Percentiles rank a stretch among this genome's conserved stretches.
These are phyloP conservation scores for Drosophila kanekoi DNA, from an alignment of 2,888 invertebrate species.

Conservation along the genomic window DNA sequence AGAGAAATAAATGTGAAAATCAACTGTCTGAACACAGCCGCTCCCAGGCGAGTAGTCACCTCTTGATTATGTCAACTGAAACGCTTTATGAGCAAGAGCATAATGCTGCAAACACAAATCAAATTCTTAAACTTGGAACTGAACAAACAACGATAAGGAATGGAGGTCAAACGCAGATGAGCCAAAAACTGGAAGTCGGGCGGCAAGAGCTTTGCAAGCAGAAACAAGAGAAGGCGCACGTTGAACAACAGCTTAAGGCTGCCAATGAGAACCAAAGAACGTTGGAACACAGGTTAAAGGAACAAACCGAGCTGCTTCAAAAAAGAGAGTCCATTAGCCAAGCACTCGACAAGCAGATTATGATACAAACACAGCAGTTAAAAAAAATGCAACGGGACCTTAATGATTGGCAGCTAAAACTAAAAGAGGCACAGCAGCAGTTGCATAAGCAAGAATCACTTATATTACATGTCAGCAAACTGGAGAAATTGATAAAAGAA, in stretches of 20 bases:
- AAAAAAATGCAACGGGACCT: background rate
- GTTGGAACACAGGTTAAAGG: conserved; percentile 3
- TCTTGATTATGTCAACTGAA: too few relatives aligned
- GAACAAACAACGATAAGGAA: background rate
- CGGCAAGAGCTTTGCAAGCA: background rate
- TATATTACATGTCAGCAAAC: background rate
- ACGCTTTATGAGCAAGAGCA: background rate
- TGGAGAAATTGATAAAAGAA: background rate
- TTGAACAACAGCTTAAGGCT: background rate
- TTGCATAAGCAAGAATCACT: background rate
- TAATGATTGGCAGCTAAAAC: background rate
- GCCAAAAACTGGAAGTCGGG: background rate
- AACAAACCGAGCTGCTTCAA: background rate
- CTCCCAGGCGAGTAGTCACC: too few relatives aligned
- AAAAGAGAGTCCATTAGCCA: background rate
- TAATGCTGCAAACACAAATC: too few relatives aligned
- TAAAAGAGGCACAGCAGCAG: background rate
- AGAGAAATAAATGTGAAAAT: too few relatives aligned
- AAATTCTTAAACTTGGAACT: background rate
- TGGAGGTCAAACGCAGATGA: background rate
- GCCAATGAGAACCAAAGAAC: background rate
- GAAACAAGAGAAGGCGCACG: background rate
- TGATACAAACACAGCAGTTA: background rate
- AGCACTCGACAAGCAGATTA: background rate
- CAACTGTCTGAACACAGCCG: too few relatives aligned